These are phyloP conservation scores for Brenthis daphne DNA, from an alignment of 2,888 invertebrate genomes.

Conservation along the genomic window DNA sequence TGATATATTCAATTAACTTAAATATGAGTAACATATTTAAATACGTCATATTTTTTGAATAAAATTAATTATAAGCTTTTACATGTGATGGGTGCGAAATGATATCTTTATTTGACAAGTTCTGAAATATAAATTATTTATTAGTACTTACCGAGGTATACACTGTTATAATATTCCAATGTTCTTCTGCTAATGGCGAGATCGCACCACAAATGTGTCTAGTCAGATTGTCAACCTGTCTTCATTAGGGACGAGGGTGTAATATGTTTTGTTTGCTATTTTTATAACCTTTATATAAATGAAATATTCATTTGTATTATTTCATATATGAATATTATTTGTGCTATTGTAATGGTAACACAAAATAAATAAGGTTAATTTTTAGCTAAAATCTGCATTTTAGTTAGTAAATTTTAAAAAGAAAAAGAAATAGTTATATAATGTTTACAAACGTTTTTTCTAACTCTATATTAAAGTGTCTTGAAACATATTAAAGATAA, in stretches of 20 bases:
- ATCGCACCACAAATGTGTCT: conserved; percentile 15
- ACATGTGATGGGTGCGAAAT: background rate
- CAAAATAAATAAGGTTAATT: no score
- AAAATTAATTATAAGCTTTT: background rate
- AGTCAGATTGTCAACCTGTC: conserved; percentile 33
- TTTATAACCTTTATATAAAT: conserved; percentile 7
- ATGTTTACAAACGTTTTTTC: no score
- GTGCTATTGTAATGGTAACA: no score
- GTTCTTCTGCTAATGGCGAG: conserved; percentile 10
- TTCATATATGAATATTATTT: background rate
- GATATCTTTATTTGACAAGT: background rate
- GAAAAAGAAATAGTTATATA: no score
- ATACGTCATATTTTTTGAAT: background rate
- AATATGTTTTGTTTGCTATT: conserved; percentile 8
- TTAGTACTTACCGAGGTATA: background rate
- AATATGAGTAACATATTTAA: background rate
- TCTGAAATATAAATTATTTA: conserved; percentile 10
- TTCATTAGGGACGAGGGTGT: conserved; percentile 18
- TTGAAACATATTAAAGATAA: no score
- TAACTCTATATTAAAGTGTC: no score
- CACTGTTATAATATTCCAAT: conserved; percentile 7
- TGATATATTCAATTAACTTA: background rate
- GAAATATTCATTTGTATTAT: background rate
- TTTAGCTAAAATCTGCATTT: no score
- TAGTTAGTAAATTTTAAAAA: no score